A percentile compares a stretch with the other conserved stretches of the same genome.
Evolutionary conservation across 2,797 vertebrate genomes (phyloP).

Genomic region (Helarctos malayanus): DNA sequence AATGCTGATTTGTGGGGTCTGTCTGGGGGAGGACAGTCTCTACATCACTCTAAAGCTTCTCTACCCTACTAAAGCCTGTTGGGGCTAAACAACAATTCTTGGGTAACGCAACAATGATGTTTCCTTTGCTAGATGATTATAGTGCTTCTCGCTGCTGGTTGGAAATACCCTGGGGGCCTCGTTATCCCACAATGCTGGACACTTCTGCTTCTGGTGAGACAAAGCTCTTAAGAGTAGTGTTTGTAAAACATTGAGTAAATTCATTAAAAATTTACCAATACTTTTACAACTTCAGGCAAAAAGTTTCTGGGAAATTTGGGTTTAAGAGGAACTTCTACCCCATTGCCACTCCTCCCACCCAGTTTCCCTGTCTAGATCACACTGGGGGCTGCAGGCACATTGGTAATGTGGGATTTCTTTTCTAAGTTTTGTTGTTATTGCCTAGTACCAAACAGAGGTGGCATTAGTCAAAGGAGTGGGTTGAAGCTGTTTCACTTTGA

Average conservation of each 20-base stretch:
- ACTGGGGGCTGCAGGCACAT: not conserved
- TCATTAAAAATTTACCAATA: constrained; percentile 64
- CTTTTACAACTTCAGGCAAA: constrained; percentile 54
- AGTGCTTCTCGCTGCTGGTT: constrained; percentile 48
- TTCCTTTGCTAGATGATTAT: constrained; percentile 57
- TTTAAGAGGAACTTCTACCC: constrained; percentile 38
- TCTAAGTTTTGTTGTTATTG: not conserved
- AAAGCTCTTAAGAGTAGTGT: not conserved
- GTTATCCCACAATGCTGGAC: constrained; percentile 18
- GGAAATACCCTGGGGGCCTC: constrained; percentile 82
- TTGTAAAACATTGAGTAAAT: constrained; percentile 64
- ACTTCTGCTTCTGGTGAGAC: constrained; percentile 79
- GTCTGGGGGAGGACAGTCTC: not conserved
- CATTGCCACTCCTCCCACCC: not conserved
- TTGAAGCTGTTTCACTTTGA: constrained; percentile 12
- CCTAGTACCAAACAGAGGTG: not conserved
- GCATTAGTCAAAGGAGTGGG: not conserved
- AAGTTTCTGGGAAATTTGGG: constrained; percentile 68
- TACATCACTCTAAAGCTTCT: not conserved
- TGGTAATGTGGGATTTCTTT: constrained; percentile 17
- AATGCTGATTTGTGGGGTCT: not conserved
- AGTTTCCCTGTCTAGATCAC: not conserved
- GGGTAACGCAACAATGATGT: not conserved
- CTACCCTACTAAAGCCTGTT: not conserved
- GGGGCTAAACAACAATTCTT: not conserved